Conservation (phyloP, 2,888 invertebrate species). For the Notodromas monacha region DNA sequence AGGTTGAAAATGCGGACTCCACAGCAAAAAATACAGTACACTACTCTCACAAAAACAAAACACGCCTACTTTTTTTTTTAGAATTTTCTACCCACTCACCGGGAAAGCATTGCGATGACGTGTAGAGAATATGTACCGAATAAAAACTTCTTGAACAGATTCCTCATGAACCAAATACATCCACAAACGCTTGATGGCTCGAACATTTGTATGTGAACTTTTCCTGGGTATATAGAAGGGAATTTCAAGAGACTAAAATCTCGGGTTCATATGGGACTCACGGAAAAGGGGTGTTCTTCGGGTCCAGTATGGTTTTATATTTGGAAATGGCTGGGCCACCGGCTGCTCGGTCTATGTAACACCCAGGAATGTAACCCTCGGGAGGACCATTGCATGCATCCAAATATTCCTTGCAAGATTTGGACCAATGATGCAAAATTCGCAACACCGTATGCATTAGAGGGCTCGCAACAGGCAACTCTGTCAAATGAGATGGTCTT, state of each 20-base stretch:
- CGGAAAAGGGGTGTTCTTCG: conserved; percentile 76
- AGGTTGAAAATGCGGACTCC: no score
- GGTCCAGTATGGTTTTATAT: conserved; percentile 62
- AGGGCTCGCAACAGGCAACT: conserved; percentile 73
- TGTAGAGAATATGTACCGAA: conserved; percentile 69
- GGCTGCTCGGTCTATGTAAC: conserved; percentile 31
- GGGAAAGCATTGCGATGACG: conserved; percentile 19
- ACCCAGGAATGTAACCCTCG: conserved; percentile 57
- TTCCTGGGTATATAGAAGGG: neutral
- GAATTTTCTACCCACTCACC: no score
- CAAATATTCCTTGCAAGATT: conserved; percentile 35
- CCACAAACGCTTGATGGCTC: conserved; percentile 39
- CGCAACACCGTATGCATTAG: conserved; percentile 59
- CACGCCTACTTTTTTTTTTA: no score
- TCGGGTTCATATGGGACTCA: conserved; percentile 16
- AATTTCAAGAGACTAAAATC: neutral
- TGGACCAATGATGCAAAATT: conserved; percentile 62
- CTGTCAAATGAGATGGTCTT: no score
- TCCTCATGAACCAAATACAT: conserved; percentile 70
- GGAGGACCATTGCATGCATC: conserved; percentile 44
- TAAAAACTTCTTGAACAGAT: conserved; percentile 66
- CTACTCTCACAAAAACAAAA: no score
- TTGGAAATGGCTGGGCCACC: conserved; percentile 46
- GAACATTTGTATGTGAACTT: conserved; percentile 6
- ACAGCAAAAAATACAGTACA: no score